Evolutionary conservation across 53 echinoderm and acorn worm genomes (phyloP).

Genomic region (Temnopleurus reevesii): DNA sequence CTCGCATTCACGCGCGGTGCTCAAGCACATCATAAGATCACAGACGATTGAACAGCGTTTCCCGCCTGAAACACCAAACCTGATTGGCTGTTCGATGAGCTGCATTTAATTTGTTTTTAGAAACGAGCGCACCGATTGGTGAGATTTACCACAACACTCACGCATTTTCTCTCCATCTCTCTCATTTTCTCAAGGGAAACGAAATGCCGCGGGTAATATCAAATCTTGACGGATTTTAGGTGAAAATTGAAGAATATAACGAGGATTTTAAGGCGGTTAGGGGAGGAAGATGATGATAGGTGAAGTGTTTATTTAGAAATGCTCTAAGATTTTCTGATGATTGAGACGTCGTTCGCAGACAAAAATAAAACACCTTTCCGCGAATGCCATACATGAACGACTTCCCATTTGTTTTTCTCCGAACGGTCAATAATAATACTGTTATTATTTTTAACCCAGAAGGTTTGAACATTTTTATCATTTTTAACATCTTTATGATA

Average conservation of each 20-base stretch:
- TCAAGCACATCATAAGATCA: not conserved
- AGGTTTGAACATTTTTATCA: too few species aligned
- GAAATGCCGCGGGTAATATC: not conserved
- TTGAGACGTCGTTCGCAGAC: not conserved
- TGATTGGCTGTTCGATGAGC: not conserved
- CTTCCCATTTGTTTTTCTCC: too few species aligned
- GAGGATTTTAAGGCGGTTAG: not conserved
- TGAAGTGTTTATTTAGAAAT: constrained; percentile 6
- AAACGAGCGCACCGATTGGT: not conserved
- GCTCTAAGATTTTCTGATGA: not conserved
- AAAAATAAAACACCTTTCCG: not conserved
- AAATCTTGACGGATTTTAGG: not conserved
- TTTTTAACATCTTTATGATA: too few species aligned
- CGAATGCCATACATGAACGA: too few species aligned
- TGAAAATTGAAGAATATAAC: not conserved
- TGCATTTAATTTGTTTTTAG: not conserved
- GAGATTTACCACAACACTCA: too few species aligned
- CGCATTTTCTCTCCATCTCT: too few species aligned
- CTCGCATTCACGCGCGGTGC: not conserved
- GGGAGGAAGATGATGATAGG: not conserved
- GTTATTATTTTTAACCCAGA: too few species aligned
- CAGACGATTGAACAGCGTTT: not conserved
- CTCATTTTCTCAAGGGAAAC: not conserved
- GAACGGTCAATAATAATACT: too few species aligned
- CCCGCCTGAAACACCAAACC: not conserved